A percentile compares a stretch with the other conserved stretches of the same genome.
Evolutionary conservation across 2,888 invertebrate genomes (phyloP).

Genomic region (Trichogramma evanescens): DNA sequence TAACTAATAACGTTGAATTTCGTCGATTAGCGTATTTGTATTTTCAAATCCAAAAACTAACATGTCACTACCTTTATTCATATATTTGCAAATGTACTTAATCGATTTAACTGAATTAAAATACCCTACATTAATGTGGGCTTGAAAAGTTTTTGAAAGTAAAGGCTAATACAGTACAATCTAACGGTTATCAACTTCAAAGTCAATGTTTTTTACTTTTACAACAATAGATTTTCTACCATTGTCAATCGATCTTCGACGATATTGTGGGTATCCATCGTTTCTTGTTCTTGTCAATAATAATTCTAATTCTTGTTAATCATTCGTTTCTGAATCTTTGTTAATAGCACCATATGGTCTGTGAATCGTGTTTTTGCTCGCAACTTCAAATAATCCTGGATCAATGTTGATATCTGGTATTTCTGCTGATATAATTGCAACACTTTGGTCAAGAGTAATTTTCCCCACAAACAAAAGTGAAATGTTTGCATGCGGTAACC

Average conservation of each 20-base stretch:
- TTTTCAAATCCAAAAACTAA: slow-evolving; percentile 17
- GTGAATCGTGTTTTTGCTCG: slow-evolving; percentile 32
- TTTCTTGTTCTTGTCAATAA: slow-evolving; percentile 30
- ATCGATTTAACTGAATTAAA: slow-evolving; percentile 44
- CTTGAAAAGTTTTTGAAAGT: slow-evolving; percentile 27
- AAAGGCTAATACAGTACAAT: slow-evolving; percentile 27
- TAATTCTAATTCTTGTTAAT: slow-evolving; percentile 34
- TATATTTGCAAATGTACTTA: slow-evolving; percentile 41
- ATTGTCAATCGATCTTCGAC: slow-evolving; percentile 25
- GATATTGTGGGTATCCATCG: slow-evolving; percentile 39
- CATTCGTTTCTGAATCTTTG: slow-evolving; percentile 28
- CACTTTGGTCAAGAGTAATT: slow-evolving; percentile 27
- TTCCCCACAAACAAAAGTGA: slow-evolving; percentile 27
- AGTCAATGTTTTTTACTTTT: slow-evolving; percentile 5
- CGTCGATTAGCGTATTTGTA: background rate
- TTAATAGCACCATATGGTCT: slow-evolving; percentile 39
- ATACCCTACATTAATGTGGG: slow-evolving; percentile 44
- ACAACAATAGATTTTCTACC: slow-evolving; percentile 12
- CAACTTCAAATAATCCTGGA: slow-evolving; percentile 29
- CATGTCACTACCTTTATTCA: slow-evolving; percentile 32
- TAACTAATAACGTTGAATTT: slow-evolving; percentile 17
- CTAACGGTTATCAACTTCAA: slow-evolving; percentile 24
- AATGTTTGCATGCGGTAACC: slow-evolving; percentile 32
- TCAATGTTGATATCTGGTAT: slow-evolving; percentile 30
- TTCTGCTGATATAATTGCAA: slow-evolving; percentile 38